Evolutionary conservation across 2,888 invertebrate species (phyloP), one percentile per base, ranked within the genome.

Genomic region (Uloborus plumipes): DNA sequence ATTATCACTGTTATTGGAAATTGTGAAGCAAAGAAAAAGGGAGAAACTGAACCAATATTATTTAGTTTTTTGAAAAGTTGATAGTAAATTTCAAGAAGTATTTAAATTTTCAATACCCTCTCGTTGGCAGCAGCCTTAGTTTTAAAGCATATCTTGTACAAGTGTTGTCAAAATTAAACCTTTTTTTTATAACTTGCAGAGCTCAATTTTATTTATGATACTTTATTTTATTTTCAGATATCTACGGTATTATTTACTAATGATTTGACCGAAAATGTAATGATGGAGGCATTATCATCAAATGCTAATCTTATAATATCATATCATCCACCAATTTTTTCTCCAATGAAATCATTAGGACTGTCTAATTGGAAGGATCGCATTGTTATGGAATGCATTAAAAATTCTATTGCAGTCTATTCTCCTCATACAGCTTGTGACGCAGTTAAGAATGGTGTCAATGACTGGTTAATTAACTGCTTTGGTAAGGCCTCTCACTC

Each of bases 291-390:
- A 0, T 88, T 94, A 4, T 89, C 90, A 1, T 88, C 91, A 71
- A 91, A 92, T 18, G 92, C 92, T 71, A 93, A 96, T 88, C 90
- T 98, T 89, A 95, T 98, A 77, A 91, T 98, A 77, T 94, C 96
- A 0, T 98, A 98, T 89, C 98, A 98, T 91, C 98, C 98, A n/a
- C 96, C 96, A 20, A 94, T 98, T 88, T 98, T 98, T 89, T 90
- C 91, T 16, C 93, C 95, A 9, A 87, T 98, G 73, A 97, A 96
- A 88, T 91, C 93, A 53, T 90, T 98, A 55, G 92, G 93, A 1
- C 65, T 50, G n/a, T 90, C 89, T 73, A 89, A 89, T 15, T 93
- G 93, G 95, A 92, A 96, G 90, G 94, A 97, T 88, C 92, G 94
- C 47, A 92, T 97, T 15, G 92, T 95, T 11, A 91, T 94, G 0